A percentile compares a stretch with the other conserved stretches of the same genome.
Evolutionary conservation across 2,797 vertebrate genomes (phyloP).

Genomic region (Taeniopygia guttata): DNA sequence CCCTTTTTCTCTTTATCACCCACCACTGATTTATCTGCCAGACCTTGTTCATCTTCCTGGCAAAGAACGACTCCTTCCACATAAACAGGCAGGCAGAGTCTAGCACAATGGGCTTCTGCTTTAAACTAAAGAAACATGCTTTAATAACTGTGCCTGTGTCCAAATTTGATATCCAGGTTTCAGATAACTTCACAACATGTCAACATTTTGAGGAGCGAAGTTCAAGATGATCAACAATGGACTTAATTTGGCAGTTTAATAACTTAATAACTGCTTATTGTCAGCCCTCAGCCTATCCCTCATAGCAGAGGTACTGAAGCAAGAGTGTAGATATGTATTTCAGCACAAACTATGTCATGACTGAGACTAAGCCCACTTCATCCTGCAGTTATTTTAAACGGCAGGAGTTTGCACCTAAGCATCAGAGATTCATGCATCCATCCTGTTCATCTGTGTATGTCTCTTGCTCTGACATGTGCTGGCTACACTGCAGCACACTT

Average conservation of each 20-base stretch:
- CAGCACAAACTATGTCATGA: not conserved
- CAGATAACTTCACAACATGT: not conserved
- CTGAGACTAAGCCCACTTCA: not conserved
- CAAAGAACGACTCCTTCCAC: not conserved
- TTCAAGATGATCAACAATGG: not conserved
- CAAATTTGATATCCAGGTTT: not conserved
- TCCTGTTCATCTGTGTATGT: not conserved
- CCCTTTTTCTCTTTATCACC: not conserved
- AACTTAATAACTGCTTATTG: not conserved
- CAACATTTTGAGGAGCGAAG: not conserved
- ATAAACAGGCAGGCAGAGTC: not conserved
- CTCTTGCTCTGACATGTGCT: not conserved
- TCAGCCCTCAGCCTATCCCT: not conserved
- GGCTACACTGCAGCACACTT: not conserved
- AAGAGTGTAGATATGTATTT: rapidly evolving
- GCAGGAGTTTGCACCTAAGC: not conserved
- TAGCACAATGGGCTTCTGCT: not conserved
- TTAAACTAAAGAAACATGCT: not conserved
- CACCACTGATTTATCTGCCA: not conserved
- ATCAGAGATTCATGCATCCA: not conserved
- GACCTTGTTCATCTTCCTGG: not conserved
- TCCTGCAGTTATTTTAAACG: not conserved
- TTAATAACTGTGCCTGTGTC: not conserved
- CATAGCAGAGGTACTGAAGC: not conserved
- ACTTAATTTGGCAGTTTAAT: not conserved